Evolutionary conservation across 2,797 vertebrate species (phyloP).

Genomic region (Dallia pectoralis): DNA sequence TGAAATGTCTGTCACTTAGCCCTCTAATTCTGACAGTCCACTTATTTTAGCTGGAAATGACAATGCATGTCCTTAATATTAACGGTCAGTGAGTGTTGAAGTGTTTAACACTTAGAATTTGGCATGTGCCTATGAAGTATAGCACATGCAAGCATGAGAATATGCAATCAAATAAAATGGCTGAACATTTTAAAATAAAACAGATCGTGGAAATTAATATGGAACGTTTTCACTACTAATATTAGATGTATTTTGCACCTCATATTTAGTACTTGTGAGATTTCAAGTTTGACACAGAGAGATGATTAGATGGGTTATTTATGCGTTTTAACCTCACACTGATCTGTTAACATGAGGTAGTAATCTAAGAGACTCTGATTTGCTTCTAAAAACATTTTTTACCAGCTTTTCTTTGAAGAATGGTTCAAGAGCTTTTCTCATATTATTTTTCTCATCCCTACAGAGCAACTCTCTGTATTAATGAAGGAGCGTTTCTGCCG

Average conservation of each 20-base stretch:
- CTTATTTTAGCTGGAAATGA: not conserved
- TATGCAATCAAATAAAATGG: not conserved
- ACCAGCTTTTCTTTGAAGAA: slow-evolving; percentile 39
- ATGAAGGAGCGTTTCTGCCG: slow-evolving; percentile 65
- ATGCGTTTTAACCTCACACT: not conserved
- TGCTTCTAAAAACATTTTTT: slow-evolving; percentile 37
- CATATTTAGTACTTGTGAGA: no score
- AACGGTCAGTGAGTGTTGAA: no score
- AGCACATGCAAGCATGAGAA: not conserved
- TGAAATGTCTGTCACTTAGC: not conserved
- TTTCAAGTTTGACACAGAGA: not conserved
- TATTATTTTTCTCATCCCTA: slow-evolving; percentile 9
- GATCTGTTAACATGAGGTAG: not conserved
- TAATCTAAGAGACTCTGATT: slow-evolving; percentile 36
- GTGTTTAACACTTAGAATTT: not conserved
- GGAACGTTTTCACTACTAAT: no score
- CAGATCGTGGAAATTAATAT: no score
- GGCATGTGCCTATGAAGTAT: not conserved
- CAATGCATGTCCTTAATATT: no score
- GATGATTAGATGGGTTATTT: not conserved
- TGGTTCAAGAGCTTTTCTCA: slow-evolving; percentile 17
- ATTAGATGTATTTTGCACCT: no score
- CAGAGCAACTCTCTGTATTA: slow-evolving; percentile 37
- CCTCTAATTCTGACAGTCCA: not conserved
- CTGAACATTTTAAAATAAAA: no score